Percentiles rank a stretch among this genome's conserved stretches.
Conservation (phyloP, 2,888 invertebrate genomes). For the Xestia xanthographa region DNA sequence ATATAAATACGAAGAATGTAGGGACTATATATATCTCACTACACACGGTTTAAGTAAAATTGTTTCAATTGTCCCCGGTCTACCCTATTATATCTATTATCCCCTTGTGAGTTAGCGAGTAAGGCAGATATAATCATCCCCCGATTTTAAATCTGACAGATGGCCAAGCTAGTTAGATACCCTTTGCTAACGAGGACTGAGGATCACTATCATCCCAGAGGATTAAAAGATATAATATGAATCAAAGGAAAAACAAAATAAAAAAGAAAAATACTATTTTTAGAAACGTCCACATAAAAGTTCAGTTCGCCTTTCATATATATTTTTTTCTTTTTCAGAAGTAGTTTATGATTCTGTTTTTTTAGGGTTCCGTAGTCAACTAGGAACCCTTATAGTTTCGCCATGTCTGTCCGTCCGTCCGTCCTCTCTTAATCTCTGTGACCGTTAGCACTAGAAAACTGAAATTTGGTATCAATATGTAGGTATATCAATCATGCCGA, state of each 20-base stretch:
- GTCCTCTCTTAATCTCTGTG: too few relatives aligned
- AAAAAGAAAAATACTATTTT: neutral
- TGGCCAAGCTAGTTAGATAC: constrained; percentile 4
- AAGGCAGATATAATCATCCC: constrained; percentile 10
- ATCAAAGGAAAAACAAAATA: neutral
- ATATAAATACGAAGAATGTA: too few relatives aligned
- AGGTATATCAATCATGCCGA: too few relatives aligned
- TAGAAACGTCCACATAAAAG: neutral
- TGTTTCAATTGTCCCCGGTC: too few relatives aligned
- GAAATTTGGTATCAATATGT: too few relatives aligned
- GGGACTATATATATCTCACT: too few relatives aligned
- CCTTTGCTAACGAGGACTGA: constrained; percentile 32
- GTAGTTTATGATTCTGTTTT: too few relatives aligned
- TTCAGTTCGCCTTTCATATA: neutral
- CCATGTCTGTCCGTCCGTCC: too few relatives aligned
- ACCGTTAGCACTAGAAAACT: too few relatives aligned
- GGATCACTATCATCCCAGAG: constrained; percentile 1
- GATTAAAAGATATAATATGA: neutral
- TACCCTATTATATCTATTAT: constrained; percentile 6
- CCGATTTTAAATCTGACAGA: constrained; percentile 28
- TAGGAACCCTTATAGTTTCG: too few relatives aligned
- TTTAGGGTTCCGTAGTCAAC: too few relatives aligned
- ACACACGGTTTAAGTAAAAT: too few relatives aligned
- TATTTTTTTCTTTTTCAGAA: neutral
- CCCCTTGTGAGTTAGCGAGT: constrained; percentile 2